Evolutionary conservation across 2,797 vertebrate species (phyloP).

Genomic region (Protonibea diacanthus): DNA sequence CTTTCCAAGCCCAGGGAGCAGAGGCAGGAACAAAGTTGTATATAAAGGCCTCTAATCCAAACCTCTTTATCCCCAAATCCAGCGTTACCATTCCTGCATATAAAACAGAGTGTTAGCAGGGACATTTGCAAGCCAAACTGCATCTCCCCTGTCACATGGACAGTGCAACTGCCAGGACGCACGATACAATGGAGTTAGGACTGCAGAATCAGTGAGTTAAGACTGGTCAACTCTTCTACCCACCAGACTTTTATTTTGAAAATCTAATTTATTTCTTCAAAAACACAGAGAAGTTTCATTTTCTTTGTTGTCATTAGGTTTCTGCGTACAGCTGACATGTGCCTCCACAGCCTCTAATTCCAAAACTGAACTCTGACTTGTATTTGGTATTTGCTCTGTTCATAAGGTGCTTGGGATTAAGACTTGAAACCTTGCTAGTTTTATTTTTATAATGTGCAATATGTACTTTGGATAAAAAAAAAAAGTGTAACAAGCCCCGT

Average conservation of each 20-base stretch:
- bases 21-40: slow-evolving; percentile 57
- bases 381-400: slow-evolving; percentile 65
- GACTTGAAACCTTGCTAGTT: slow-evolving; percentile 68
- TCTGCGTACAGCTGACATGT: slow-evolving; percentile 61
- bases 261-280: slow-evolving; percentile 45
- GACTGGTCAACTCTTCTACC: slow-evolving; percentile 34
- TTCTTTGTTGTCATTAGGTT: slow-evolving; percentile 34
- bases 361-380: slow-evolving; percentile 47
- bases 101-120: slow-evolving; percentile 61
- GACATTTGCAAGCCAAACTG: slow-evolving; percentile 65
- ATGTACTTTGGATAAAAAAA: slow-evolving; percentile 58
- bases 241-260: slow-evolving; percentile 33
- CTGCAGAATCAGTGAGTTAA: slow-evolving; percentile 42
- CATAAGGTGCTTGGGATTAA: slow-evolving; percentile 66
- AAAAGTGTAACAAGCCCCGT: slow-evolving; percentile 39
- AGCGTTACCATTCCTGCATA: slow-evolving; percentile 73
- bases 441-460: slow-evolving; percentile 71
- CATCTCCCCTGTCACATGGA: slow-evolving; percentile 58
- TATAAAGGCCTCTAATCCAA: slow-evolving; percentile 66
- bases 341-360: slow-evolving; percentile 56
- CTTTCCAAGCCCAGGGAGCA: slow-evolving; percentile 52
- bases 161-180: slow-evolving; percentile 42
- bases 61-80: slow-evolving; percentile 65
- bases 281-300: slow-evolving; percentile 44
- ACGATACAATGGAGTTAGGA: slow-evolving; percentile 43